A percentile compares a stretch with the other conserved stretches of the same genome.
Conservation (phyloP, 2,113 vertebrate genomes). For the Stigmatopora nigra region DNA sequence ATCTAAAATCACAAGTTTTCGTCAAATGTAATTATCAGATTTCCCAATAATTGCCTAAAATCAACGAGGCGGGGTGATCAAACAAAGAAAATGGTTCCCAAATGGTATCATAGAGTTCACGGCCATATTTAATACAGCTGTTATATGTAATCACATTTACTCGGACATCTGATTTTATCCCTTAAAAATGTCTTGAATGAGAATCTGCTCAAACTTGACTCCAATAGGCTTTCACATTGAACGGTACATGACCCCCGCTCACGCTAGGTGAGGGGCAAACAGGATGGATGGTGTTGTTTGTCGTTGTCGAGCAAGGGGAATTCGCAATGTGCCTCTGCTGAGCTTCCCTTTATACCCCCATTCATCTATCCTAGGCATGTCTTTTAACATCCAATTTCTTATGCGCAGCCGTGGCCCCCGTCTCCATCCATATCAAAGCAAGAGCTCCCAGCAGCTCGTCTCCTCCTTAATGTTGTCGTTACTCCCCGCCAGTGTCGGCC, state of each 20-base stretch:
- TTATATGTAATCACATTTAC: neutral
- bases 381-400: conserved; percentile 62
- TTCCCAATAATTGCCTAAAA: too few relatives aligned
- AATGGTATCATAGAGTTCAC: neutral
- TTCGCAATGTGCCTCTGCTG: conserved; percentile 17
- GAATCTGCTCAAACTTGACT: neutral
- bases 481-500: conserved; percentile 36
- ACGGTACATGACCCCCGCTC: conserved; percentile 25
- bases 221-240: neutral
- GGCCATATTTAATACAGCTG: neutral
- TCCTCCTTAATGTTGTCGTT: conserved; percentile 34
- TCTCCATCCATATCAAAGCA: conserved; percentile 58
- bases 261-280: conserved; percentile 2
- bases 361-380: conserved; percentile 42
- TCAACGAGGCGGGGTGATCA: neutral
- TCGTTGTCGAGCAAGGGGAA: conserved; percentile 31
- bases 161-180: neutral
- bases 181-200: neutral
- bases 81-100: neutral
- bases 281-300: conserved; percentile 18
- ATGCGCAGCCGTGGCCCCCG: conserved; percentile 39
- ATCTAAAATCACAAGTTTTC: too few relatives aligned
- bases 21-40: too few relatives aligned
- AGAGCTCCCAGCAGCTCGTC: conserved; percentile 27
- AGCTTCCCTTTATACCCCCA: conserved; percentile 26